Conservation (phyloP, 2,797 vertebrate genomes). For the Pristis pectinata region DNA sequence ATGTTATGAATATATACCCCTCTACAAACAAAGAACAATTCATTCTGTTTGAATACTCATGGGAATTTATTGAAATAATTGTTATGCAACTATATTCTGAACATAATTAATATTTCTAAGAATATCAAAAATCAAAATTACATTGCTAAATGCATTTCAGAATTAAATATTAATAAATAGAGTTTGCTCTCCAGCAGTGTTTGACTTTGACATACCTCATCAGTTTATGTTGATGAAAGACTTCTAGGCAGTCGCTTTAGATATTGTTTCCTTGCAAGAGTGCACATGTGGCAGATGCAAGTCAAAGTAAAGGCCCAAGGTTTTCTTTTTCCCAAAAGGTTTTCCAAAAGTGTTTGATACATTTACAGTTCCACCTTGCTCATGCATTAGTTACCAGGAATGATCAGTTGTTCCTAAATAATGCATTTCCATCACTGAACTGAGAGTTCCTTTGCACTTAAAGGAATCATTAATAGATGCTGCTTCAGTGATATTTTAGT, state of each 20-base stretch:
- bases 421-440: neutral
- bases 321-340: neutral
- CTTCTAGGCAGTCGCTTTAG: neutral
- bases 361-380: neutral
- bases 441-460: neutral
- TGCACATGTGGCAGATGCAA: neutral
- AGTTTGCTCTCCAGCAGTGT: neutral
- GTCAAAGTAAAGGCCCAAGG: neutral
- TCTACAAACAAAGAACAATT: neutral
- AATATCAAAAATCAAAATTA: neutral
- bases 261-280: neutral
- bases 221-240: neutral
- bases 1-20: neutral
- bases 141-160: neutral
- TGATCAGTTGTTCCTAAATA: neutral
- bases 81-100: neutral
- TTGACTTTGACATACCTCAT: neutral
- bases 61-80: neutral
- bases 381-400: neutral
- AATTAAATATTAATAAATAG: neutral
- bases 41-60: neutral
- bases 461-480: neutral
- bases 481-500: neutral
- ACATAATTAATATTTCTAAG: neutral
- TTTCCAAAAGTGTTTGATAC: neutral